Percentiles rank a stretch among this genome's conserved stretches.
These are phyloP conservation scores for Athalia rosae DNA, from an alignment of 2,888 invertebrate genomes.

Conservation along the genomic window DNA sequence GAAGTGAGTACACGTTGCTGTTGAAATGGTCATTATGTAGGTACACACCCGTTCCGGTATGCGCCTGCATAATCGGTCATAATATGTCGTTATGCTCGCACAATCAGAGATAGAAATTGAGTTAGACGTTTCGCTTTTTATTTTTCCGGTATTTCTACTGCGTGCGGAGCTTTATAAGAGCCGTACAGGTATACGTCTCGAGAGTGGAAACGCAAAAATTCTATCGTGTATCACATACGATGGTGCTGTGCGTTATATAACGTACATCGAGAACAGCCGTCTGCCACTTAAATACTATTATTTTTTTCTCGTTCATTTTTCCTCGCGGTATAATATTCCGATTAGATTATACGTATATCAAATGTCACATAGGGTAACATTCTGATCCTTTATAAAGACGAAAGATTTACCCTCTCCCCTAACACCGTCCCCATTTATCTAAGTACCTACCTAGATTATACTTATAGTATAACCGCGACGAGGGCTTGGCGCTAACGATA, in stretches of 20 bases:
- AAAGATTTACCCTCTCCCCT: slow-evolving; percentile 15
- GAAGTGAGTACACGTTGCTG: neutral
- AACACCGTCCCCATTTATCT: neutral
- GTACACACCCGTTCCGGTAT: neutral
- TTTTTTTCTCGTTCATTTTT: too few species aligned
- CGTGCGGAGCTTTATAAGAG: neutral
- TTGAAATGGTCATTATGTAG: too few species aligned
- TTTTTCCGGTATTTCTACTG: neutral
- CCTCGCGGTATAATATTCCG: too few species aligned
- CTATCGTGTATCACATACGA: neutral
- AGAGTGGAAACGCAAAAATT: neutral
- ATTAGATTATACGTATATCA: neutral
- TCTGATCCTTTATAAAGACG: neutral
- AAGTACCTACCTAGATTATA: neutral
- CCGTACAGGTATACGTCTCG: neutral
- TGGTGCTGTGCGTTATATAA: neutral
- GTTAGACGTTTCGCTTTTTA: slow-evolving; percentile 19
- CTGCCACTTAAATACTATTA: too few species aligned
- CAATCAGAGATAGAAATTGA: neutral
- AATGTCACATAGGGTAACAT: neutral
- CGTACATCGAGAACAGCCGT: neutral
- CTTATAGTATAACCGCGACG: neutral
- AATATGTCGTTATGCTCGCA: too few species aligned
- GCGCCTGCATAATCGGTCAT: too few species aligned
- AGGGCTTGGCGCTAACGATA: slow-evolving; percentile 12